phyloP scores from a whole-genome alignment of 1,140 invertebrate genomes.

The Aphaenogaster ashmeadi region DNA sequence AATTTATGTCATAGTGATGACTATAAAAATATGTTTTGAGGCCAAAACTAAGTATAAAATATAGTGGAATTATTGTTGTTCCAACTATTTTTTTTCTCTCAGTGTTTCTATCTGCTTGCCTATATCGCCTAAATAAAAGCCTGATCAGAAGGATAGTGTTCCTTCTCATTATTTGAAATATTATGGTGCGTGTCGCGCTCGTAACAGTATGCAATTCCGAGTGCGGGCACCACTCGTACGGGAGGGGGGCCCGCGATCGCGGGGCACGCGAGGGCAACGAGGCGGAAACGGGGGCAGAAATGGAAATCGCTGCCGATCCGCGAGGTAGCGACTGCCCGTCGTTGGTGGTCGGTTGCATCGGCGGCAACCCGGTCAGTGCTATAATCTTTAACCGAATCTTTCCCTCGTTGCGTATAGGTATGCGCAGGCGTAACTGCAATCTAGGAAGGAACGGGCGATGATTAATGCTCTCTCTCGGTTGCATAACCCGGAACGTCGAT shows the following conservation, averaged over 20 bases:
- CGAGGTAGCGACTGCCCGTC: background rate
- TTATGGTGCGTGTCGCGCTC: too few species aligned
- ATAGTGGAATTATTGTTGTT: too few species aligned
- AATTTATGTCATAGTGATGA: too few species aligned
- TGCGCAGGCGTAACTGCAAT: slow-evolving; percentile 4
- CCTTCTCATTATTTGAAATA: too few species aligned
- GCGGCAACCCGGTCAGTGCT: background rate
- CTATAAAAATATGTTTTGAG: too few species aligned
- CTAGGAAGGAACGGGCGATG: background rate
- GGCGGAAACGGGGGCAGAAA: slow-evolving; percentile 44
- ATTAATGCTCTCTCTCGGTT: slow-evolving; percentile 11
- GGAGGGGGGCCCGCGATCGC: background rate
- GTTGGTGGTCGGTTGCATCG: background rate
- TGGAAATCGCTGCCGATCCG: slow-evolving; percentile 43
- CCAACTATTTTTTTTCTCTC: too few species aligned
- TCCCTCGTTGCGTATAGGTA: background rate
- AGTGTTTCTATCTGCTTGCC: too few species aligned
- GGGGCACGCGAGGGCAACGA: slow-evolving; percentile 1
- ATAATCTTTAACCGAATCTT: slow-evolving; percentile 34
- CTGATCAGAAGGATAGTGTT: too few species aligned
- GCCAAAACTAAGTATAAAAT: too few species aligned
- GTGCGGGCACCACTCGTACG: background rate
- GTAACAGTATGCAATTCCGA: slow-evolving; percentile 17
- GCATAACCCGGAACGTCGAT: slow-evolving; percentile 18
- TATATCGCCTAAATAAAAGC: too few species aligned